A percentile compares a stretch with the other conserved stretches of the same genome.
Conservation (phyloP, 2,888 invertebrate species). For the Sinopyrophorus schimmeli region DNA sequence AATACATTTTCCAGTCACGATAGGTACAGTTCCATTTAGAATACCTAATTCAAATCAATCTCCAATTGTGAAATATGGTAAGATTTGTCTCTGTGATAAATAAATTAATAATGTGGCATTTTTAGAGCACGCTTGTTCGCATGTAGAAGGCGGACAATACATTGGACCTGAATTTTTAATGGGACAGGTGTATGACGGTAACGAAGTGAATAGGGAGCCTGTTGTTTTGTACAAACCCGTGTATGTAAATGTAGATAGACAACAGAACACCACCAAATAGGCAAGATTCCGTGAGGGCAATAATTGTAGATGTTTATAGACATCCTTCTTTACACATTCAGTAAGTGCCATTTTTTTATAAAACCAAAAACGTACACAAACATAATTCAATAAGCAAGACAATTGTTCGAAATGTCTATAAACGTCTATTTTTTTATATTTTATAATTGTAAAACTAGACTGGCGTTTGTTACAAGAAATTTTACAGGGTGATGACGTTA, state of each 20-base stretch:
- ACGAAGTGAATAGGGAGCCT: constrained; percentile 55
- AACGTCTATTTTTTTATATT: too few relatives aligned
- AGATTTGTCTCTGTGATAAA: constrained; percentile 42
- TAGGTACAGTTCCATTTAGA: constrained; percentile 73
- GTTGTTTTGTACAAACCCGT: constrained; percentile 69
- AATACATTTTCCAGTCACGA: constrained; percentile 74
- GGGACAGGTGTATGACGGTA: constrained; percentile 77
- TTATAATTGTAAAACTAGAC: constrained; percentile 16
- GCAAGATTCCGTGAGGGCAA: constrained; percentile 39
- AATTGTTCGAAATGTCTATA: too few relatives aligned
- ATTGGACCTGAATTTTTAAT: constrained; percentile 76
- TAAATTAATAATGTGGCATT: constrained; percentile 23
- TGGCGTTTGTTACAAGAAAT: constrained; percentile 12
- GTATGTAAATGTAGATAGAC: constrained; percentile 59
- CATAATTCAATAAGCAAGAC: too few relatives aligned
- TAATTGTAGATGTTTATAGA: constrained; percentile 30
- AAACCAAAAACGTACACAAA: too few relatives aligned
- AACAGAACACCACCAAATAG: constrained; percentile 34
- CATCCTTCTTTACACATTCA: too few relatives aligned
- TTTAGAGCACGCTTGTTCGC: constrained; percentile 69
- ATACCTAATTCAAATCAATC: constrained; percentile 66
- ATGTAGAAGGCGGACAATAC: constrained; percentile 78
- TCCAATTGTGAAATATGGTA: constrained; percentile 67
- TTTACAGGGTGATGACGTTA: constrained; percentile 26
- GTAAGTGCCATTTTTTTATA: too few relatives aligned